Conservation (phyloP, 2,888 invertebrate species). For the Lasioglossum pauxillum region DNA sequence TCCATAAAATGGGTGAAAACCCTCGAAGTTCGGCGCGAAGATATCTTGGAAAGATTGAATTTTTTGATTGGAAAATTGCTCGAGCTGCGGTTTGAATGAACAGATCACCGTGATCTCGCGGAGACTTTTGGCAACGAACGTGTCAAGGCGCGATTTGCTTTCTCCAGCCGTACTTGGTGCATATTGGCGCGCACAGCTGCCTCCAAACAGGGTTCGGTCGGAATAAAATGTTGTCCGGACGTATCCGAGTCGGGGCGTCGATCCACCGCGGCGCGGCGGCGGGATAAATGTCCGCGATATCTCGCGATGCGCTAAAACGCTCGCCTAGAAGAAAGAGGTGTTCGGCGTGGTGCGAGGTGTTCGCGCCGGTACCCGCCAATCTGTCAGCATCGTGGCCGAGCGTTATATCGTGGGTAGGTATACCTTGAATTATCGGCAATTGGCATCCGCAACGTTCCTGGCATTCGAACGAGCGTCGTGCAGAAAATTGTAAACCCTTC, state of each 20-base stretch:
- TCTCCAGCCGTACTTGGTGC: background rate
- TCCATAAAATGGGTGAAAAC: no score
- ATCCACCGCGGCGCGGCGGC: background rate
- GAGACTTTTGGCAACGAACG: background rate
- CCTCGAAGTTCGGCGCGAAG: no score
- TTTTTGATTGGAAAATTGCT: no score
- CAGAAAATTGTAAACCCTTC: slow-evolving; percentile 72
- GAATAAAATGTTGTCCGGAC: background rate
- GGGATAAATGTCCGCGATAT: slow-evolving; percentile 11
- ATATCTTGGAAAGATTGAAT: no score
- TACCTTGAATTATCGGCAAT: slow-evolving; percentile 80
- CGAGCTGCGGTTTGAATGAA: no score
- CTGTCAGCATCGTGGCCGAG: slow-evolving; percentile 71
- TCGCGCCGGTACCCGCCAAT: slow-evolving; percentile 67
- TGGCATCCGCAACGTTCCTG: slow-evolving; percentile 78
- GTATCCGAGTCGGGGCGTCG: background rate
- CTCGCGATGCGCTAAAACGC: slow-evolving; percentile 25
- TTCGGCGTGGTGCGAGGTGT: slow-evolving; percentile 10
- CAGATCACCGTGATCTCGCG: background rate
- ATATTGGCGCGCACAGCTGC: background rate
- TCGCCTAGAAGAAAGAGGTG: slow-evolving; percentile 18
- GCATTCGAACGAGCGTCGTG: slow-evolving; percentile 71
- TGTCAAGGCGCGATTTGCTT: background rate
- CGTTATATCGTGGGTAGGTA: slow-evolving; percentile 76
- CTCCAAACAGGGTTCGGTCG: background rate